Percentiles rank a stretch among this genome's conserved stretches.
Evolutionary conservation across 2,113 vertebrate species (phyloP).

Genomic region (Montifringilla adamsi): DNA sequence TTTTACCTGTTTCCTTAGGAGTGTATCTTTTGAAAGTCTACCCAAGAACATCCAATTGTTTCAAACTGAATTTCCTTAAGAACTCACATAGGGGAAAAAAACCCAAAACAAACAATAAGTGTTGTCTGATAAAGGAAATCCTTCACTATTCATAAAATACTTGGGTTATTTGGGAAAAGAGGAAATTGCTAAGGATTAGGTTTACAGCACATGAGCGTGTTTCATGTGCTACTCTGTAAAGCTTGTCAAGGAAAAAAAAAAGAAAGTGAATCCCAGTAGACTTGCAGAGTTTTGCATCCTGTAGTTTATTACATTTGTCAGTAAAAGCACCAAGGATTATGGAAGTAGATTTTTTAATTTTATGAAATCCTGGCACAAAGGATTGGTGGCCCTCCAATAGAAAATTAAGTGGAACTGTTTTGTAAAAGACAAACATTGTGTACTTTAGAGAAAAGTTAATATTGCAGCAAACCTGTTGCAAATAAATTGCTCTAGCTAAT

Average conservation of each 20-base stretch:
- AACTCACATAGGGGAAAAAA: not conserved
- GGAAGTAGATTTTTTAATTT: constrained; percentile 72
- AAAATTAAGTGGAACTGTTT: constrained; percentile 55
- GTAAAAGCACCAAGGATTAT: constrained; percentile 70
- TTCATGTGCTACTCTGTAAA: constrained; percentile 73
- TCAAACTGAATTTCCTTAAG: constrained; percentile 52
- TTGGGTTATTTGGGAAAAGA: constrained; percentile 73
- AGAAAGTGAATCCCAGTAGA: constrained; percentile 48
- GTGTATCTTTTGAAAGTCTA: not conserved
- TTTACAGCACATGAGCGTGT: constrained; percentile 71
- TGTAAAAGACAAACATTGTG: constrained; percentile 40
- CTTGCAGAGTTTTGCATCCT: constrained; percentile 68
- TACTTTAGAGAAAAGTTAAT: constrained; percentile 47
- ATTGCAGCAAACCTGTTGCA: constrained; percentile 32
- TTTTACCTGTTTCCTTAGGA: constrained; percentile 14
- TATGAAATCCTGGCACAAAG: constrained; percentile 64
- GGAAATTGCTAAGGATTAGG: constrained; percentile 80
- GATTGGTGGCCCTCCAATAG: constrained; percentile 46
- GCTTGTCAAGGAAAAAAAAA: constrained; percentile 57
- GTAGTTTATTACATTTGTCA: constrained; percentile 77
- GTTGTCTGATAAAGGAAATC: constrained; percentile 70
- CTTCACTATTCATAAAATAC: constrained; percentile 71
- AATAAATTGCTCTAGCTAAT: constrained; percentile 14
- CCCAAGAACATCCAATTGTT: not conserved
- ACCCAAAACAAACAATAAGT: not conserved